A percentile compares a stretch with the other conserved stretches of the same genome.
phyloP scores from a whole-genome alignment of 2,888 invertebrate species.

The Onchidella celtica region DNA sequence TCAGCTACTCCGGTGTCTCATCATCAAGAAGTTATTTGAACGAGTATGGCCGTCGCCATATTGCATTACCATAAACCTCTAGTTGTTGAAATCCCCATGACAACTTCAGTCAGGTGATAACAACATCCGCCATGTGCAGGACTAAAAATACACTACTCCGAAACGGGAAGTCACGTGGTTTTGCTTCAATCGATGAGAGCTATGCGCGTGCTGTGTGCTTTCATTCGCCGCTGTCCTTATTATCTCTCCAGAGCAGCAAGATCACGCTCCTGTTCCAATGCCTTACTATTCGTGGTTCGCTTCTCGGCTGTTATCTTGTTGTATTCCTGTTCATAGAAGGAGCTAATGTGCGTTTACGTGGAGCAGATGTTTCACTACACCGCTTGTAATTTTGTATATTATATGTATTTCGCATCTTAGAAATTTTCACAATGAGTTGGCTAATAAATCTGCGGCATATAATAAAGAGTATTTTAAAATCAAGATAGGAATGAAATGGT shows the following conservation, averaged over 20 bases:
- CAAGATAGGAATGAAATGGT: no score
- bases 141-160: neutral
- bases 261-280: no score
- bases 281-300: no score
- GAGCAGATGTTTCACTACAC: no score
- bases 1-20: neutral
- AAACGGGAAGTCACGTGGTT: neutral
- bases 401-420: no score
- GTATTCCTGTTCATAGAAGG: no score
- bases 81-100: neutral
- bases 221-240: neutral
- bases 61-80: neutral
- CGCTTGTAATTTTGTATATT: no score
- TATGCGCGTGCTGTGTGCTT: conserved; percentile 19
- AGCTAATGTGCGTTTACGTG: no score
- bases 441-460: no score
- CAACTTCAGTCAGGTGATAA: conserved; percentile 21
- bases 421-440: no score
- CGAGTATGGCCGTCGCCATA: conserved; percentile 24
- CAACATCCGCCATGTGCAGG: neutral
- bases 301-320: no score
- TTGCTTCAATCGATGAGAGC: conserved; percentile 1
- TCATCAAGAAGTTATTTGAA: neutral
- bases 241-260: neutral
- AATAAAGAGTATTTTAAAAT: no score